Conservation (phyloP, 2,888 invertebrate species). For the Ernsta delagoae region DNA sequence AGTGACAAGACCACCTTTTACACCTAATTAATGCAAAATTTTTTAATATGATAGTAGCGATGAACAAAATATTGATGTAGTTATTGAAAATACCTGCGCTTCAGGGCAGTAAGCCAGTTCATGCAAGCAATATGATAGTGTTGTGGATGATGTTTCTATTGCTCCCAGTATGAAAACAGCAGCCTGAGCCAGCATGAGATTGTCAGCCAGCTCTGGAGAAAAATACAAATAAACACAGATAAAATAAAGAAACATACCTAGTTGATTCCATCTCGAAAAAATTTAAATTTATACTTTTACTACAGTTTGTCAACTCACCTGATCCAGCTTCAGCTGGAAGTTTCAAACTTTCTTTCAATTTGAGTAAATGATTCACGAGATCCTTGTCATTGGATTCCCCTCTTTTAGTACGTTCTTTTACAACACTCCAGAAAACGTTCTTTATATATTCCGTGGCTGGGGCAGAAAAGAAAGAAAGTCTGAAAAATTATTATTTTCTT, state of each 20-base stretch:
- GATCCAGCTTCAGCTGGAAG: constrained; percentile 56
- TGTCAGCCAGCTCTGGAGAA: constrained; percentile 59
- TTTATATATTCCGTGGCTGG: constrained; percentile 62
- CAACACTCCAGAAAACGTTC: constrained; percentile 61
- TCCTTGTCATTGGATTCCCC: constrained; percentile 55
- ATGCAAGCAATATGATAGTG: constrained; percentile 58
- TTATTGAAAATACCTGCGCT: constrained; percentile 55
- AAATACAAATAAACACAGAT: not conserved
- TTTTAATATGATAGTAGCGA: too few species aligned
- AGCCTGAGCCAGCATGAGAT: constrained; percentile 70
- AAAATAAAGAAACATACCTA: too few species aligned
- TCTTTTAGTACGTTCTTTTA: constrained; percentile 54
- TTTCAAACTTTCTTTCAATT: constrained; percentile 63
- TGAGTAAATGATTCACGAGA: constrained; percentile 65
- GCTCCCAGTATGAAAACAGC: constrained; percentile 70
- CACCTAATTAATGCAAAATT: too few species aligned
- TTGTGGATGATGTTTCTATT: constrained; percentile 68
- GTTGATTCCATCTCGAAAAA: too few species aligned
- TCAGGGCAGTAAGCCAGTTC: constrained; percentile 66
- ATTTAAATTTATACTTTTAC: too few species aligned
- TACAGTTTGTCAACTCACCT: constrained; percentile 47
- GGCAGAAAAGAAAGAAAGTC: constrained; percentile 64
- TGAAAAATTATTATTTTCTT: constrained; percentile 44
- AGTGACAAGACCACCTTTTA: too few species aligned
- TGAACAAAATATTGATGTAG: too few species aligned